phyloP scores from a whole-genome alignment of 2,113 vertebrate genomes.

The Oplegnathus fasciatus region DNA sequence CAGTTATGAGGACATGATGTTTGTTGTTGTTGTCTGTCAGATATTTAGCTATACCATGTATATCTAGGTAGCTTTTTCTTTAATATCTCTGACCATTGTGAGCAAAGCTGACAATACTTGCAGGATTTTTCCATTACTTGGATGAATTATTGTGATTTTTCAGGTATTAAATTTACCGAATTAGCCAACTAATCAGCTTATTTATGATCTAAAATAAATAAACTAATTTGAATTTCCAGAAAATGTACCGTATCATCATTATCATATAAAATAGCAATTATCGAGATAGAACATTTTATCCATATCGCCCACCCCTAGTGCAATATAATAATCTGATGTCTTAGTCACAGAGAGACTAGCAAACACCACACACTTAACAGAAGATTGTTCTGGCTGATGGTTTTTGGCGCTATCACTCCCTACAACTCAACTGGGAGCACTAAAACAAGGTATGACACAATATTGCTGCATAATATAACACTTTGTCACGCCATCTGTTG shows the following conservation, averaged over 20 bases:
- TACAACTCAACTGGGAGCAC: slow-evolving; percentile 48
- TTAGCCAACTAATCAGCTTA: no score
- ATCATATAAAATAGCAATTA: not conserved
- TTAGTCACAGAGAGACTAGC: slow-evolving; percentile 10
- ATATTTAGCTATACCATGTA: no score
- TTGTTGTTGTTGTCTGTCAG: no score
- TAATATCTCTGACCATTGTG: no score
- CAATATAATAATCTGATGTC: slow-evolving; percentile 33
- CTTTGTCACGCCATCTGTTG: slow-evolving; percentile 69
- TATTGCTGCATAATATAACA: slow-evolving; percentile 58
- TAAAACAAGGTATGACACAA: slow-evolving; percentile 65
- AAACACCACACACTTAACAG: slow-evolving; percentile 21
- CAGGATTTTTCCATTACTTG: no score
- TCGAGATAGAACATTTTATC: not conserved
- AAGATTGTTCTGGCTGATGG: slow-evolving; percentile 32
- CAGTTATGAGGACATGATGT: not conserved
- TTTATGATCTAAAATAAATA: no score
- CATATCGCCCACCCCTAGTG: not conserved
- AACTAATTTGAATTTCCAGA: no score
- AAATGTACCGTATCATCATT: no score
- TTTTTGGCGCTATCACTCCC: slow-evolving; percentile 50
- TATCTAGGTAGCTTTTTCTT: no score
- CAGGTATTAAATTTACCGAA: no score
- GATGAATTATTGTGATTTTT: no score
- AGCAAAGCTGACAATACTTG: no score